Evolutionary conservation across 2,113 vertebrate genomes (phyloP).

Genomic region (Sphyrna mokarran): DNA sequence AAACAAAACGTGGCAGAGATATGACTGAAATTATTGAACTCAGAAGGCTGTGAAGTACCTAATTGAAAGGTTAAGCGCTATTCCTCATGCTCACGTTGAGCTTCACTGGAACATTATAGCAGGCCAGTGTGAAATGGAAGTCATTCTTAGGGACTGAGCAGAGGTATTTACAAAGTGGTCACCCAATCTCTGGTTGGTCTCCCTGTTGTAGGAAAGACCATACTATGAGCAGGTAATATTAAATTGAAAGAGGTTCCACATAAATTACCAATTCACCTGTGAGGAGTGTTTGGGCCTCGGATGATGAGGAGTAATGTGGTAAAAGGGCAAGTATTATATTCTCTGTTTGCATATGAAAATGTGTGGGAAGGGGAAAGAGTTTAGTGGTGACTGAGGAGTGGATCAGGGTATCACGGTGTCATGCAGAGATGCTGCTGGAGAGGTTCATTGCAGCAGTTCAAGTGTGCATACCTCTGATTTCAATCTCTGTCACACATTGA

Average conservation of each 20-base stretch:
- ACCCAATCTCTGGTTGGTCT: neutral
- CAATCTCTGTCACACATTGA: neutral
- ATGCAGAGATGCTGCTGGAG: neutral
- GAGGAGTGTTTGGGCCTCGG: neutral
- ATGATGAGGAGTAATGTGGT: neutral
- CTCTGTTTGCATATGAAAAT: neutral
- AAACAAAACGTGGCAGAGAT: no score
- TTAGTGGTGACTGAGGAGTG: neutral
- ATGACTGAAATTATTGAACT: neutral
- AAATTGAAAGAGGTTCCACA: neutral
- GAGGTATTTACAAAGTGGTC: neutral
- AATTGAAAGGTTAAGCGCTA: no score
- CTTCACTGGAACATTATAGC: neutral
- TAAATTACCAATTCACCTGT: neutral
- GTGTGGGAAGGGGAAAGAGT: neutral
- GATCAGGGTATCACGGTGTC: neutral
- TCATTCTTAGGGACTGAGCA: neutral
- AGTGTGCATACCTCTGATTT: neutral
- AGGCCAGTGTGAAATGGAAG: neutral
- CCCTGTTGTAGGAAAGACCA: no score
- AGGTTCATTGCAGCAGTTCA: neutral
- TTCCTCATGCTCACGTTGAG: neutral
- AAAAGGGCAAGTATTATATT: neutral
- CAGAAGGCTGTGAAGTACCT: no score
- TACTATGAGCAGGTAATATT: neutral